A percentile compares a stretch with the other conserved stretches of the same genome.
Evolutionary conservation across 2,113 vertebrate genomes (phyloP).

Genomic region (Chloebia gouldiae): DNA sequence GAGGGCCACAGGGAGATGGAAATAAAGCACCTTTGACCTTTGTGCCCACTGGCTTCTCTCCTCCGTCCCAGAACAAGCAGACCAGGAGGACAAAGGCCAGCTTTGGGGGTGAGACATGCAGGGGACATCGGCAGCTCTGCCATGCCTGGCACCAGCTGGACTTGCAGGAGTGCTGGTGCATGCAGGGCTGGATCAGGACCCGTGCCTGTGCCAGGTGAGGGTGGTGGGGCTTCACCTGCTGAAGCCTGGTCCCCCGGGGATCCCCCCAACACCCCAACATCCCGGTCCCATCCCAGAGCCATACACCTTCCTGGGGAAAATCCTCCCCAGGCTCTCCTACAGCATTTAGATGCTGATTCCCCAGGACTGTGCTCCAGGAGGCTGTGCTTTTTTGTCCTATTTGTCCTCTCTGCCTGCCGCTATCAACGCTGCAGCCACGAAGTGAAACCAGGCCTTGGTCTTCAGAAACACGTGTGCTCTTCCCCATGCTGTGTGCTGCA

Average conservation of each 20-base stretch:
- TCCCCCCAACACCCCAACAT: too few species aligned
- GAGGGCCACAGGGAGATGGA: neutral
- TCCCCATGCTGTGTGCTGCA: neutral
- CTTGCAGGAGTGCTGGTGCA: neutral
- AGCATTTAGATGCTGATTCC: too few species aligned
- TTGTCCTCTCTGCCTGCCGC: neutral
- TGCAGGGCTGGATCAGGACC: neutral
- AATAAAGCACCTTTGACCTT: neutral
- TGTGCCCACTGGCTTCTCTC: rapidly evolving
- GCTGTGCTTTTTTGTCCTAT: neutral
- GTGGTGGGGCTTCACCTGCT: neutral
- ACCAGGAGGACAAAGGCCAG: neutral
- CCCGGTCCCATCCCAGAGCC: rapidly evolving
- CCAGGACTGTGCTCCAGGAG: neutral
- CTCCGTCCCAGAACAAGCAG: neutral
- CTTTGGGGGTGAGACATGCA: neutral
- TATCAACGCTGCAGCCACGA: rapidly evolving
- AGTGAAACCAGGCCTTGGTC: neutral
- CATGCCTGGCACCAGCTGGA: neutral
- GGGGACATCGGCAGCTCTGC: neutral
- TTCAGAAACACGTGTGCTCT: neutral
- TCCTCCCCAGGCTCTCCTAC: neutral
- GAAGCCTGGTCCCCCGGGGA: too few species aligned
- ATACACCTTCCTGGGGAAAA: neutral
- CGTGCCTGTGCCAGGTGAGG: rapidly evolving